These are phyloP conservation scores for Leucophenga varia DNA, from an alignment of 1,140 invertebrate genomes.

Conservation along the genomic window DNA sequence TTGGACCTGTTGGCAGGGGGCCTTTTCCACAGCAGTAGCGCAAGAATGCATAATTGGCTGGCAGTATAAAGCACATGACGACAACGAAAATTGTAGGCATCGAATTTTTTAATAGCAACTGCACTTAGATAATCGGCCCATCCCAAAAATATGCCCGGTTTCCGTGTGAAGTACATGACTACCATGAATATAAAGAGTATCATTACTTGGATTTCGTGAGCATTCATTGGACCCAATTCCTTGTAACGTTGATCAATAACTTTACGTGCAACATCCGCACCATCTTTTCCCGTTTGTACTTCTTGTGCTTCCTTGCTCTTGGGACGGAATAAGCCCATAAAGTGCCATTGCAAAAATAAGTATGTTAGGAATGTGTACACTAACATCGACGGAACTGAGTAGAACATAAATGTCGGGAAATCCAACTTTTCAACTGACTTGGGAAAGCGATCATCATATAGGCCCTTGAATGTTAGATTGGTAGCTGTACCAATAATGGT, in stretches of 20 bases:
- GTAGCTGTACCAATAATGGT: slow-evolving; percentile 87
- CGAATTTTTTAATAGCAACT: slow-evolving; percentile 62
- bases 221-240: slow-evolving; percentile 75
- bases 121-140: slow-evolving; percentile 37
- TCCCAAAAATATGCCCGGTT: slow-evolving; percentile 62
- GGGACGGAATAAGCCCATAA: slow-evolving; percentile 71
- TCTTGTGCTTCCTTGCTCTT: slow-evolving; percentile 63
- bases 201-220: slow-evolving; percentile 78
- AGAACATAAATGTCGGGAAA: slow-evolving; percentile 77
- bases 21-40: slow-evolving; percentile 62
- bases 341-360: slow-evolving; percentile 72
- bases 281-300: slow-evolving; percentile 61
- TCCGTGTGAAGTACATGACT: slow-evolving; percentile 84
- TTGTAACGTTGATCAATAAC: slow-evolving; percentile 73
- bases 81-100: slow-evolving; percentile 80
- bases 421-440: slow-evolving; percentile 64
- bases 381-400: slow-evolving; percentile 65
- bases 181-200: slow-evolving; percentile 77
- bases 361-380: slow-evolving; percentile 72
- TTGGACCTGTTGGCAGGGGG: slow-evolving; percentile 63
- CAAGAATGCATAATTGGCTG: slow-evolving; percentile 74
- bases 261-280: slow-evolving; percentile 65
- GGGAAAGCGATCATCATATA: slow-evolving; percentile 63
- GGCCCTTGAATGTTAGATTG: slow-evolving; percentile 82
- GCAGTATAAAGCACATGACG: slow-evolving; percentile 78